Base-by-base conservation (phyloP, 2,888 invertebrate species). In the Gasteruption jaculator region DNA sequence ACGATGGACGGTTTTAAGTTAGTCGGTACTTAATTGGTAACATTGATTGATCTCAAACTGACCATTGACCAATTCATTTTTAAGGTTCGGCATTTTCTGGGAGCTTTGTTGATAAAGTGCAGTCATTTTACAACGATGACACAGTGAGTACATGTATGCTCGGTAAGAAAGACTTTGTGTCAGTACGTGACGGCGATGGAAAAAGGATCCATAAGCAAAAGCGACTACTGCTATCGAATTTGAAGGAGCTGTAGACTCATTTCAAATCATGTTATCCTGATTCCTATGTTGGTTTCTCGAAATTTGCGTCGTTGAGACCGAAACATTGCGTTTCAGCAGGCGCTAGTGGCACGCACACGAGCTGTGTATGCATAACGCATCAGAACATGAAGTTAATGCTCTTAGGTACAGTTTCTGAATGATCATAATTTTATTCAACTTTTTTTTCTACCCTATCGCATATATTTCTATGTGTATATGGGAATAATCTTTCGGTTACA, bases 361-460 rank as follows among this genome's bases (percentile, higher is more conserved):
- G 55, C 20, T 56, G 55, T 45, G 54, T 56, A 6, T 55, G 56
- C 34, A 29, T 39, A 10, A 32, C 45, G 10, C 52, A 53, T 27
- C 48, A 55, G 40, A 54, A 54, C 18, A 27, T 49, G 6, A 52
- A 56, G 34, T 40, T 57, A 8, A 48, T 53, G 50, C 31, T 56
- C 15, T 22, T 44, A 37, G 48, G 53, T 44, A 39, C 31, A 26
- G 25, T n/a, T 29, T 16, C 19, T 19, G 14, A n/a, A 5, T n/a
- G 14, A 27, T 27, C 14, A 27, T 5, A 15, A 22, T 40, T 8
- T 22, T 21, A 3, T 21, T 24, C 16, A 15, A 7, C 24, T 24
- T 11, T 33, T 15, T 24, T 27, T 36, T 19, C 19, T n/a, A n/a
- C n/a, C n/a, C n/a, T n/a, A n/a, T n/a, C n/a, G n/a, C n/a, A n/a